A percentile compares a stretch with the other conserved stretches of the same genome.
phyloP scores from a whole-genome alignment of 2,113 vertebrate species.

The Ardeotis arabs region DNA sequence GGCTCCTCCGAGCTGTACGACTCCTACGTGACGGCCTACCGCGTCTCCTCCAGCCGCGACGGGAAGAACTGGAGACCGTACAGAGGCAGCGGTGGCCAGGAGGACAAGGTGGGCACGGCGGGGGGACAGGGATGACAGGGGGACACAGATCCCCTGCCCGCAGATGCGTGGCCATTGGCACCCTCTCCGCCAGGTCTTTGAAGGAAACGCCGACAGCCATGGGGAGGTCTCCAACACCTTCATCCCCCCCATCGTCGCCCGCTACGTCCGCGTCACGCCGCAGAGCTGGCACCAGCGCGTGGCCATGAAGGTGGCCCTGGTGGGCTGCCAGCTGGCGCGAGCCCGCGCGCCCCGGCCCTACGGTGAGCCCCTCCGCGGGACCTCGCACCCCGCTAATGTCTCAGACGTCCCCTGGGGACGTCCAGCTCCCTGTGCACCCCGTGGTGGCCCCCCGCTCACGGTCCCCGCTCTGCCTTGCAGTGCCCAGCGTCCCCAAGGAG shows the following conservation, averaged over 20 bases:
- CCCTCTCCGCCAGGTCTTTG: slow-evolving; percentile 75
- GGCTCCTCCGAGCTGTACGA: slow-evolving; percentile 65
- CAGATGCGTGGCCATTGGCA: accelerated
- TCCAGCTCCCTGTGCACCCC: accelerated
- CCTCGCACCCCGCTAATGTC: accelerated
- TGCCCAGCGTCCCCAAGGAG: background rate
- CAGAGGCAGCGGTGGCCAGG: slow-evolving; percentile 73
- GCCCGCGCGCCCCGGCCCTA: background rate
- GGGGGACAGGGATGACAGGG: background rate
- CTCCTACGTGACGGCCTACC: slow-evolving; percentile 77
- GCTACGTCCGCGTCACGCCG: slow-evolving; percentile 79
- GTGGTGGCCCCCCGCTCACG: accelerated
- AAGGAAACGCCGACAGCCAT: slow-evolving; percentile 74
- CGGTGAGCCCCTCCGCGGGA: background rate
- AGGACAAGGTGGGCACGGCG: slow-evolving; percentile 75
- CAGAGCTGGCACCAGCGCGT: slow-evolving; percentile 72
- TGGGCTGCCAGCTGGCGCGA: slow-evolving; percentile 75
- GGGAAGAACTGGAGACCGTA: slow-evolving; percentile 83
- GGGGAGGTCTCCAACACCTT: slow-evolving; percentile 79
- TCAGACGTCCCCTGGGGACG: accelerated
- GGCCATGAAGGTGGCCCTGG: slow-evolving; percentile 75
- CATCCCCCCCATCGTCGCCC: slow-evolving; percentile 77
- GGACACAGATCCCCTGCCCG: background rate
- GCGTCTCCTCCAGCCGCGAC: slow-evolving; percentile 80
- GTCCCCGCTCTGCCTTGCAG: background rate